Base-by-base conservation (phyloP, 2,888 invertebrate species). In the Myopa tessellatipennis region DNA sequence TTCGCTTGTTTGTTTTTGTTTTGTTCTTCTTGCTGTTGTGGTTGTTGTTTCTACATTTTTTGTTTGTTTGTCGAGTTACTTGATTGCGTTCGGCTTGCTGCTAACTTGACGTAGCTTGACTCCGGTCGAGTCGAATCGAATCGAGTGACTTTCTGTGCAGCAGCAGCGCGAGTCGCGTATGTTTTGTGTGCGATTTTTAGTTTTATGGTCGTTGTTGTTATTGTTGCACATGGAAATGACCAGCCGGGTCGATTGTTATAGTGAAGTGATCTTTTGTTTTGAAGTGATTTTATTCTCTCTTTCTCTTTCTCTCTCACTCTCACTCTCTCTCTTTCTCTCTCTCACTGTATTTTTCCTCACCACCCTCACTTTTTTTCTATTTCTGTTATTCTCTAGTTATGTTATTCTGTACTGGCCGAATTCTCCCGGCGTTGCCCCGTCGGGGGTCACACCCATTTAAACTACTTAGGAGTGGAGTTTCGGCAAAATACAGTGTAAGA, bases 91-190 rank as follows among this genome's bases (percentile, higher is more conserved):
- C 61, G 45, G 74, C 77, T 26, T 45, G 45, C 7, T 45, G 45
- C 45, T 45, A 10, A 45, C 45, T 79, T 78, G 79, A 82, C 80
- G 82, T 78, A 78, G 77, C 77, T 79, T 76, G 52, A 74, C 76
- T 78, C 77, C 55, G 74, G 65, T 10, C 10, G 26, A 1, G 75
- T 78, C 73, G 58, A 14, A n/a, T 61, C 71, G 63, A 63, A 61
- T 45, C 10, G 45, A 10, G 7, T 10, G 45, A 45, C 58, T 16
- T 70, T 36, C n/a, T 14, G 63, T 73, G 76, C 78, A 77, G 80
- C 79, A 70, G 40, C 60, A 60, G 70, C 77, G 26, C 26, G 73
- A 71, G 68, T 68, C 16, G 61, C 40, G 34, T 63, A 63, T 50
- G 55, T 63, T 50, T 74, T 36, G 65, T n/a, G 55, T 50, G 52